These are phyloP conservation scores for Amyelois transitella DNA, from an alignment of 1,140 invertebrate species.

Conservation along the genomic window DNA sequence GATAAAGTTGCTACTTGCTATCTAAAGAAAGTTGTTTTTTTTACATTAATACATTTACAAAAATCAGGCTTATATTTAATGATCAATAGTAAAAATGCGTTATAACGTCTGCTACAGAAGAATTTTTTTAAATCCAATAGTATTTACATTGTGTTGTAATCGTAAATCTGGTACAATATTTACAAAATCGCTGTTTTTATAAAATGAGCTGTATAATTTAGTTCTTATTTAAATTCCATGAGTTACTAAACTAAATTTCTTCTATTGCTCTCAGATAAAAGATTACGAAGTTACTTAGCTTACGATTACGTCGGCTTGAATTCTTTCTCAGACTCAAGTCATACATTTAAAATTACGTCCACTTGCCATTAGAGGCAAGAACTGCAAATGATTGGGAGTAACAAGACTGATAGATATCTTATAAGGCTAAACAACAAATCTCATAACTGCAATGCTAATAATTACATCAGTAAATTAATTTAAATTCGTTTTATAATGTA, in stretches of 20 bases:
- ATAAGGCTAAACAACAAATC: background rate
- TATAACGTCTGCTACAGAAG: too few relatives aligned
- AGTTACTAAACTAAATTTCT: too few relatives aligned
- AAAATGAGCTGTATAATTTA: too few relatives aligned
- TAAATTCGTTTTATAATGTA: background rate
- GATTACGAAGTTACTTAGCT: background rate
- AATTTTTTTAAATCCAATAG: too few relatives aligned
- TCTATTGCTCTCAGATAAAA: background rate
- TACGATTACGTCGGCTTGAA: background rate
- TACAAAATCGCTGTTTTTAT: too few relatives aligned
- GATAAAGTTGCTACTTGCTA: background rate
- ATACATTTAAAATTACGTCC: background rate
- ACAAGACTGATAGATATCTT: background rate
- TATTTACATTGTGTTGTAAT: too few relatives aligned
- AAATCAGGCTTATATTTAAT: too few relatives aligned
- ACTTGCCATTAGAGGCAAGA: background rate
- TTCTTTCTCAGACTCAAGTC: background rate
- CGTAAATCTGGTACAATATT: too few relatives aligned
- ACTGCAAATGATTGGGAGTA: background rate
- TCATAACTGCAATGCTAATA: background rate
- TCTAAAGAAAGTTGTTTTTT: too few relatives aligned
- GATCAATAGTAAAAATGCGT: too few relatives aligned
- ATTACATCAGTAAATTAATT: conserved; percentile 4
- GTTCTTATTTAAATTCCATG: too few relatives aligned
- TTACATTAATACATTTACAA: too few relatives aligned